Conservation (phyloP, 1,140 invertebrate genomes). For the Vollenhovia emeryi region DNA sequence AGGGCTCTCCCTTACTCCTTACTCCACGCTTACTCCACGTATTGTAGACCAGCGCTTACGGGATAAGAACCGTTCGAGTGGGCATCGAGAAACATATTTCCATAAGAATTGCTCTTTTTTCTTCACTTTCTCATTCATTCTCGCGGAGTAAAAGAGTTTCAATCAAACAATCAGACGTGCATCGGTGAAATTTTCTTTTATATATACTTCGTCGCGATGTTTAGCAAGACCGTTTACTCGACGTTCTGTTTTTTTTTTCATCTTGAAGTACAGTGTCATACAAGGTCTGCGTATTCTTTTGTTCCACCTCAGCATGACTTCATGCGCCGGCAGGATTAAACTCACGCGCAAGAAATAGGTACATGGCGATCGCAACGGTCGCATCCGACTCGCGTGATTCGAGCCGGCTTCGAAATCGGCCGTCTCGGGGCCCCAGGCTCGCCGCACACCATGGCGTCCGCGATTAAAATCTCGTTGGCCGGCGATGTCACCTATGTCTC, state of each 20-base stretch:
- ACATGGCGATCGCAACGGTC: constrained; percentile 25
- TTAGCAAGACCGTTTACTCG: not conserved
- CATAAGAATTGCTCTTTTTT: not conserved
- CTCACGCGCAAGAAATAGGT: constrained; percentile 21
- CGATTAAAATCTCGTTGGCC: constrained; percentile 80
- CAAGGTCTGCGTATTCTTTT: constrained; percentile 11
- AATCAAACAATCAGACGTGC: not conserved
- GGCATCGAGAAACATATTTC: not conserved
- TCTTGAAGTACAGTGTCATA: not conserved
- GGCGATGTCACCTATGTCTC: constrained; percentile 79
- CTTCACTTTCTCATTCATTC: not conserved
- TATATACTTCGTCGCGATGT: not conserved
- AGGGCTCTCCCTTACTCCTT: too few relatives aligned
- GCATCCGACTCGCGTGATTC: constrained; percentile 3
- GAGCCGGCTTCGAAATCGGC: constrained; percentile 54
- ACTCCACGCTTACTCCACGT: too few relatives aligned
- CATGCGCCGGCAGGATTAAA: constrained; percentile 28
- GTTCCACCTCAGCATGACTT: constrained; percentile 19
- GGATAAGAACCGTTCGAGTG: not conserved
- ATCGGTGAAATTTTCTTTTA: not conserved
- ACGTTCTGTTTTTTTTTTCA: not conserved
- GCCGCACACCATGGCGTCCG: constrained; percentile 62
- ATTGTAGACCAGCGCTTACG: too few relatives aligned
- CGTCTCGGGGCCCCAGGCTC: constrained; percentile 12
- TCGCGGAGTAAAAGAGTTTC: not conserved